Conservation (phyloP, 1,140 invertebrate species). For the Leptopilina boulardi region DNA sequence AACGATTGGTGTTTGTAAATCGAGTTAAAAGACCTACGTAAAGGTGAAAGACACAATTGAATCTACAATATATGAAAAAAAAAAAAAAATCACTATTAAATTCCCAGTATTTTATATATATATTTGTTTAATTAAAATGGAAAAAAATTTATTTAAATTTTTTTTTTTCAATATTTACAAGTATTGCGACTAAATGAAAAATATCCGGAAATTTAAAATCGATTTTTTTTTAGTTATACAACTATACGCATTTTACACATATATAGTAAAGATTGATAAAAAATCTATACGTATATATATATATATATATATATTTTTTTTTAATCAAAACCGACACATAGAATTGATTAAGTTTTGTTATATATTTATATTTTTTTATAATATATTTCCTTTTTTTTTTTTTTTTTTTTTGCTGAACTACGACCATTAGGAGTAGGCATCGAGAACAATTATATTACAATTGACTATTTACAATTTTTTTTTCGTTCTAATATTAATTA, state of each 20-base stretch:
- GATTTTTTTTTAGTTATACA: constrained; percentile 37
- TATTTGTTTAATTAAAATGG: constrained; percentile 46
- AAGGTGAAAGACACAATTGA: constrained; percentile 69
- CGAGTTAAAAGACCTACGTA: constrained; percentile 61
- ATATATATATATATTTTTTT: constrained; percentile 20
- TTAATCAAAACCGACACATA: constrained; percentile 69
- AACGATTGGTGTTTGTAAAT: constrained; percentile 45
- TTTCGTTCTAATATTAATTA: background rate
- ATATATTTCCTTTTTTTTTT: constrained; percentile 48
- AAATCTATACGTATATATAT: constrained; percentile 57
- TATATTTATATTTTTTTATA: constrained; percentile 42
- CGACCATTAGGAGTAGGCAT: constrained; percentile 54
- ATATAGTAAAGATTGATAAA: constrained; percentile 68
- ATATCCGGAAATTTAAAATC: constrained; percentile 42
- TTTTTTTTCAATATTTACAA: background rate
- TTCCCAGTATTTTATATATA: background rate
- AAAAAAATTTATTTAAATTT: background rate
- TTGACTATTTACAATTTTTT: constrained; percentile 56
- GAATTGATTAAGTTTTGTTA: constrained; percentile 58
- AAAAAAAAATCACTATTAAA: background rate
- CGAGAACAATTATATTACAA: constrained; percentile 53
- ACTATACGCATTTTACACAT: constrained; percentile 62
- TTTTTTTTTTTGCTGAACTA: constrained; percentile 44
- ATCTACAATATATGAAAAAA: constrained; percentile 51
- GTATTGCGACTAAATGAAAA: background rate